These are phyloP conservation scores for Geodia barretti DNA, from an alignment of 37 sponge, comb jelly and placozoan genomes.

Conservation along the genomic window DNA sequence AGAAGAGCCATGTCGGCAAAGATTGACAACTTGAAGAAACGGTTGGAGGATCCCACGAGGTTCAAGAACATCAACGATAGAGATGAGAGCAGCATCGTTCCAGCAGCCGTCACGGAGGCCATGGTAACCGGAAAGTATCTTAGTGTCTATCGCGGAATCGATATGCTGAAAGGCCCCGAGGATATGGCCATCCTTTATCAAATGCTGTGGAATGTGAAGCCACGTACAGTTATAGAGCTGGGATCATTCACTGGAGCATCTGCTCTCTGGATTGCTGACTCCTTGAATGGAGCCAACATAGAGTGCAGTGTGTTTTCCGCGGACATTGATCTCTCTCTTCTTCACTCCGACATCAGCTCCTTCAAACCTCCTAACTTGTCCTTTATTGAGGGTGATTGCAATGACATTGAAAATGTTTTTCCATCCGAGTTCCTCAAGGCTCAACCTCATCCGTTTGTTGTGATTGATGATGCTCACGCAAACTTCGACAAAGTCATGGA, in stretches of 20 bases:
- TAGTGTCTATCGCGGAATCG: conserved; percentile 11
- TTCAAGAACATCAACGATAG: conserved; percentile 54
- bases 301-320: conserved; percentile 35
- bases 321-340: conserved; percentile 57
- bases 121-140: conserved; percentile 26
- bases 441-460: conserved; percentile 55
- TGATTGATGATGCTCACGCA: conserved; percentile 67
- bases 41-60: conserved; percentile 31
- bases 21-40: neutral
- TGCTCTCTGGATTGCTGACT: conserved; percentile 66
- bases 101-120: conserved; percentile 6
- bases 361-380: conserved; percentile 47
- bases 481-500: conserved; percentile 37
- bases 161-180: conserved; percentile 14
- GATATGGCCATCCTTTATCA: conserved; percentile 39
- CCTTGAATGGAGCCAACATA: conserved; percentile 6
- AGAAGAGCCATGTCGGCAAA: too few relatives aligned
- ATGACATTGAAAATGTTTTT: conserved; percentile 50
- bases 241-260: conserved; percentile 61
- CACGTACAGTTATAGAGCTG: conserved; percentile 68
- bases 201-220: conserved; percentile 41
- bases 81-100: conserved; percentile 48
- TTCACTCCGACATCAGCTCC: conserved; percentile 16
- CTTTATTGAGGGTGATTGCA: conserved; percentile 58
- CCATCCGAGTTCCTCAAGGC: conserved; percentile 14